Percentiles rank a stretch among this genome's conserved stretches.
phyloP scores from a whole-genome alignment of 2,113 vertebrate species.

The Ciconia maguari region DNA sequence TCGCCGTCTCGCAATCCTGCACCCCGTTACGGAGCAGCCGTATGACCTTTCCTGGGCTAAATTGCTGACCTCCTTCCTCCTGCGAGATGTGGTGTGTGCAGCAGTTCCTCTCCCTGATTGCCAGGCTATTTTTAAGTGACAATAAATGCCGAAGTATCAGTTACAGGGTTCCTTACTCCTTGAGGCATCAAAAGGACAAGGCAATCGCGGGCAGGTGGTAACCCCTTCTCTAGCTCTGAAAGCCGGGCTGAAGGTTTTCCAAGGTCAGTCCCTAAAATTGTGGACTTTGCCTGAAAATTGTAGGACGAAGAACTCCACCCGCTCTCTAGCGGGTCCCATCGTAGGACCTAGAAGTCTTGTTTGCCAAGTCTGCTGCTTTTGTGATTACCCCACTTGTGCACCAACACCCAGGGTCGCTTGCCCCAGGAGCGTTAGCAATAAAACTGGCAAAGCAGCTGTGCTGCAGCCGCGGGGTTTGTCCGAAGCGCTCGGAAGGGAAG shows the following conservation, averaged over 20 bases:
- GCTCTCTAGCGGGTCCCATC: rapidly evolving
- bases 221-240: background rate
- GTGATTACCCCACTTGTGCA: rapidly evolving
- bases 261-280: rapidly evolving
- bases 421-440: rapidly evolving
- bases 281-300: rapidly evolving
- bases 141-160: background rate
- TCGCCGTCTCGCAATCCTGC: background rate
- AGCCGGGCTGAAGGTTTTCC: background rate
- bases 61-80: background rate
- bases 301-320: rapidly evolving
- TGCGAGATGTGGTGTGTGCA: rapidly evolving
- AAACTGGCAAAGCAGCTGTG: background rate
- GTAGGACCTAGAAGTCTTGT: background rate
- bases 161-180: background rate
- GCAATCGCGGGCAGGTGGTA: rapidly evolving
- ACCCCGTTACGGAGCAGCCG: background rate
- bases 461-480: background rate
- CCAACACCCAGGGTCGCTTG: rapidly evolving
- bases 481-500: background rate
- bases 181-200: background rate
- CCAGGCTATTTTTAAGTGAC: background rate
- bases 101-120: background rate
- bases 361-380: background rate
- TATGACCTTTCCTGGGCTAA: background rate